Conservation (phyloP, 2,888 invertebrate species). For the Pterostichus niger region DNA sequence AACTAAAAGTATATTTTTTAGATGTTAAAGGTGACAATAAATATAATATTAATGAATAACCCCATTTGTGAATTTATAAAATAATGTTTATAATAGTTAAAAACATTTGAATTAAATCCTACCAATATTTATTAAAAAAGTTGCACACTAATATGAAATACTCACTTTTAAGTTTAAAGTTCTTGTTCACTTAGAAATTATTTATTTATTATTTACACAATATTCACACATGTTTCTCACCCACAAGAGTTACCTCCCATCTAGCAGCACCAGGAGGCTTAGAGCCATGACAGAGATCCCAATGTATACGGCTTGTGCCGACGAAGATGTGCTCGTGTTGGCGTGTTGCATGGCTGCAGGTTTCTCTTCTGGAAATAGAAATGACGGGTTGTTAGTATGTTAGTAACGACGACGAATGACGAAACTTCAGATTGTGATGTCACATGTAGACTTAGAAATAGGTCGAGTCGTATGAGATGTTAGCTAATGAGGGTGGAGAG, state of each 20-base stretch:
- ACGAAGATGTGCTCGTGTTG: constrained; percentile 77
- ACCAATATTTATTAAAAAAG: neutral
- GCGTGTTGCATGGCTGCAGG: constrained; percentile 88
- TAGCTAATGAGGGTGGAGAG: constrained; percentile 2
- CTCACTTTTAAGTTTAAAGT: constrained; percentile 2
- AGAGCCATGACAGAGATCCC: constrained; percentile 53
- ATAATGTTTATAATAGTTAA: neutral
- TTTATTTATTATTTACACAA: constrained; percentile 17
- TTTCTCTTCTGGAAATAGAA: constrained; percentile 81
- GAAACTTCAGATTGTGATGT: constrained; percentile 18
- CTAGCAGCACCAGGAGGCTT: constrained; percentile 49
- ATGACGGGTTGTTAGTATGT: constrained; percentile 14
- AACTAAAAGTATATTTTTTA: too few relatives aligned
- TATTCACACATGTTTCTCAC: constrained; percentile 15
- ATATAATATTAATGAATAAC: neutral
- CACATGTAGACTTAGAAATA: constrained; percentile 1
- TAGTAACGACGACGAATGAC: constrained; percentile 26
- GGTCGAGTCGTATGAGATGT: constrained; percentile 14
- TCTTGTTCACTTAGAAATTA: neutral
- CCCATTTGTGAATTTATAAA: neutral
- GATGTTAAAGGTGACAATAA: too few relatives aligned
- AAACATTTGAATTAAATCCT: too few relatives aligned
- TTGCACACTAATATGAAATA: constrained; percentile 3
- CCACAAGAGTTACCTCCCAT: constrained; percentile 56
- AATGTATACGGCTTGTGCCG: constrained; percentile 66